Evolutionary conservation across 2,888 invertebrate species (phyloP).

Genomic region (Cylindroiulus punctatus): DNA sequence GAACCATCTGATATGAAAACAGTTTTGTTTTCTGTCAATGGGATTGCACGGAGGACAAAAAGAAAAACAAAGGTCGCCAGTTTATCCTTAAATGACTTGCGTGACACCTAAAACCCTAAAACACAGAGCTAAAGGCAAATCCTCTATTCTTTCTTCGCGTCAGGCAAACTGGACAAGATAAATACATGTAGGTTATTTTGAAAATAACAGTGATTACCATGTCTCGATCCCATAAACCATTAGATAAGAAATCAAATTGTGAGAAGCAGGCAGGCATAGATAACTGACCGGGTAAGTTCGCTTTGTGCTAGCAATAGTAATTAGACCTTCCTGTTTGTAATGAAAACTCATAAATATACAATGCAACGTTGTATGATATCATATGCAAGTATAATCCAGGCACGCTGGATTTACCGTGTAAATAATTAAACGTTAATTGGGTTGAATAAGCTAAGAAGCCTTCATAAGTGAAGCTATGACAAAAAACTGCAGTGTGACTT

Average conservation of each 20-base stretch:
- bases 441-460: no score
- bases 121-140: background rate
- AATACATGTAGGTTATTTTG: conserved; percentile 44
- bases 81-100: background rate
- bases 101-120: background rate
- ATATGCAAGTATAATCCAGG: background rate
- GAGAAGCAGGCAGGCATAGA: background rate
- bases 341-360: background rate
- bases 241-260: conserved; percentile 23
- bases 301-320: background rate
- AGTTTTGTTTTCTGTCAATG: conserved; percentile 20
- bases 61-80: conserved; percentile 10
- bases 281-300: background rate
- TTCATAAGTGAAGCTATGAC: no score
- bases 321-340: background rate
- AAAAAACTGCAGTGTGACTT: no score
- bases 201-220: conserved; percentile 30
- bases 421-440: no score
- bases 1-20: background rate
- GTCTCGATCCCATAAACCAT: background rate
- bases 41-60: background rate
- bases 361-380: background rate
- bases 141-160: background rate
- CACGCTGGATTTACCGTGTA: no score
- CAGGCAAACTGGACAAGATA: background rate